Conservation (phyloP, 2,888 invertebrate species). For the Capitulum mitella region DNA sequence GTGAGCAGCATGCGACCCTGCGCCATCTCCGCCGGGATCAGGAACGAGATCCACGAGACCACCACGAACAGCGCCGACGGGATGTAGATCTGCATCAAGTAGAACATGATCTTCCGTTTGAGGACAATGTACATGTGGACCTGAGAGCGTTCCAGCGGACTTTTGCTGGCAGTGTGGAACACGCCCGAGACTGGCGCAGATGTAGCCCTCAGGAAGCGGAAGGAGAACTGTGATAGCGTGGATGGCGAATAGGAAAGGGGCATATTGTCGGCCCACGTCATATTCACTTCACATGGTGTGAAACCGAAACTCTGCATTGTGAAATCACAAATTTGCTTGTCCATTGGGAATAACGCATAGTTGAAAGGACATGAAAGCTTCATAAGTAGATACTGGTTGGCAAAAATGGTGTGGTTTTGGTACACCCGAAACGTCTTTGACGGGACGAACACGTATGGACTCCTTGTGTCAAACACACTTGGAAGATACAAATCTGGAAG, state of each 20-base stretch:
- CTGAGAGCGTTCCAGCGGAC: slow-evolving; percentile 37
- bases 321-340: not conserved
- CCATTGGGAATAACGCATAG: not conserved
- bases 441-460: not conserved
- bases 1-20: slow-evolving; percentile 59
- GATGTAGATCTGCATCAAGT: slow-evolving; percentile 56
- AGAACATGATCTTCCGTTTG: slow-evolving; percentile 55
- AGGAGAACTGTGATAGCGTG: not conserved
- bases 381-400: not conserved
- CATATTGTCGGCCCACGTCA: not conserved
- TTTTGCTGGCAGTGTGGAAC: not conserved
- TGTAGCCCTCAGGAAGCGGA: not conserved
- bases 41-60: slow-evolving; percentile 60
- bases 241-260: not conserved
- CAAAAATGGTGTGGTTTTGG: not conserved
- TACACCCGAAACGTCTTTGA: not conserved
- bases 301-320: not conserved
- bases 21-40: slow-evolving; percentile 58
- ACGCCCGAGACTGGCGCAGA: not conserved
- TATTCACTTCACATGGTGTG: not conserved
- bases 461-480: not conserved
- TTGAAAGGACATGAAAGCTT: not conserved
- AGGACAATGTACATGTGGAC: slow-evolving; percentile 49
- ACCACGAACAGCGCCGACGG: slow-evolving; percentile 58
- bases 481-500: not conserved